phyloP scores from a whole-genome alignment of 2,113 vertebrate genomes.

The Cricetomys ansorgei region DNA sequence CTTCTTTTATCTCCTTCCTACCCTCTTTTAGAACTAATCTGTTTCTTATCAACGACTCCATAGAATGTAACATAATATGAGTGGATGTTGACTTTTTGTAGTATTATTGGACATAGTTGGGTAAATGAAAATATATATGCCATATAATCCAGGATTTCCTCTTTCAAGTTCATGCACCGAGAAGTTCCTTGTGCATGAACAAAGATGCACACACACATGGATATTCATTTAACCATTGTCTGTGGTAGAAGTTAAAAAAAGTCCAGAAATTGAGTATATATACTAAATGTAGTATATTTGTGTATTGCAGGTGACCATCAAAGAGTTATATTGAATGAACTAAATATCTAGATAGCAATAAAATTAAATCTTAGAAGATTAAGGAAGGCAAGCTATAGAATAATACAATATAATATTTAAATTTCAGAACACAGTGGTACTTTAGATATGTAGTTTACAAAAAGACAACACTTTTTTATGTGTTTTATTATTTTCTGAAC shows the following conservation, averaged over 20 bases:
- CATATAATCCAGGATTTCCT: not conserved
- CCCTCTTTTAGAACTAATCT: not conserved
- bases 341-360: not conserved
- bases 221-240: slow-evolving; percentile 22
- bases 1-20: not conserved
- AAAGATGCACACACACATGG: not conserved
- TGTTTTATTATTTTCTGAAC: slow-evolving; percentile 22
- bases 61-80: not conserved
- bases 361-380: slow-evolving; percentile 19
- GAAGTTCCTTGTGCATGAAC: not conserved
- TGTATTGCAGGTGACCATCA: not conserved
- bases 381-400: not conserved
- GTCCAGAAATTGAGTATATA: not conserved
- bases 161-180: slow-evolving; percentile 31
- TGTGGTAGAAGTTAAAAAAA: not conserved
- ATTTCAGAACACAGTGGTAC: not conserved
- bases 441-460: not conserved
- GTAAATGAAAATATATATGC: slow-evolving; percentile 24
- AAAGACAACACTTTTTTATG: not conserved
- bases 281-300: slow-evolving; percentile 19
- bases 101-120: slow-evolving; percentile 2
- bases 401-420: not conserved
- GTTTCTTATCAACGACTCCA: not conserved
- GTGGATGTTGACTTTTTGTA: not conserved
- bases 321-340: slow-evolving; percentile 18